Conservation (phyloP, 2,797 vertebrate genomes). For the Gallinago stenura region DNA sequence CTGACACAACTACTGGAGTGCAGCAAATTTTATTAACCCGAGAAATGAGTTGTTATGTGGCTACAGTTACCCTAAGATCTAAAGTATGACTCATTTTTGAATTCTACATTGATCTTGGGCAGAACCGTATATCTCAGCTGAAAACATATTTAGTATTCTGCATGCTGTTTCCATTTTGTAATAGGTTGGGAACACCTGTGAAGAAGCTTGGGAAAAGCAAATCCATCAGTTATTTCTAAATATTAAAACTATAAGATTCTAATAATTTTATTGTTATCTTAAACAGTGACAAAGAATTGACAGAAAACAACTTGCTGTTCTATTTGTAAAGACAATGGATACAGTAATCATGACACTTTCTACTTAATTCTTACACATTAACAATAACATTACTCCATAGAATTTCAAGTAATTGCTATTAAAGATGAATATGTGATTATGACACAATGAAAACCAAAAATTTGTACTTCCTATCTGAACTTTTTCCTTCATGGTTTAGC, state of each 20-base stretch:
- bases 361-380: not conserved
- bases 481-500: not conserved
- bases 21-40: not conserved
- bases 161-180: not conserved
- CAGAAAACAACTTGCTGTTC: not conserved
- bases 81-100: slow-evolving; percentile 24
- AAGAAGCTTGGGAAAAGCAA: not conserved
- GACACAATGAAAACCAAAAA: not conserved
- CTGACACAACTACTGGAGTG: slow-evolving; percentile 3
- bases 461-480: not conserved
- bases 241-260: not conserved
- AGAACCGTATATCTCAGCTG: not conserved
- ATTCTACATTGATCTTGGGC: slow-evolving; percentile 10
- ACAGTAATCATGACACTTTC: not conserved
- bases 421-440: not conserved
- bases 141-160: not conserved
- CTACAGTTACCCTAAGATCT: not conserved
- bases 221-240: not conserved
- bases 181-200: not conserved
- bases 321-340: not conserved
- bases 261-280: not conserved
- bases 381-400: not conserved
- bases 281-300: not conserved
- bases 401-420: not conserved
- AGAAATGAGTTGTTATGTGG: not conserved